Evolutionary conservation across 2,113 vertebrate species (phyloP).

Genomic region (Leuciscus idus): DNA sequence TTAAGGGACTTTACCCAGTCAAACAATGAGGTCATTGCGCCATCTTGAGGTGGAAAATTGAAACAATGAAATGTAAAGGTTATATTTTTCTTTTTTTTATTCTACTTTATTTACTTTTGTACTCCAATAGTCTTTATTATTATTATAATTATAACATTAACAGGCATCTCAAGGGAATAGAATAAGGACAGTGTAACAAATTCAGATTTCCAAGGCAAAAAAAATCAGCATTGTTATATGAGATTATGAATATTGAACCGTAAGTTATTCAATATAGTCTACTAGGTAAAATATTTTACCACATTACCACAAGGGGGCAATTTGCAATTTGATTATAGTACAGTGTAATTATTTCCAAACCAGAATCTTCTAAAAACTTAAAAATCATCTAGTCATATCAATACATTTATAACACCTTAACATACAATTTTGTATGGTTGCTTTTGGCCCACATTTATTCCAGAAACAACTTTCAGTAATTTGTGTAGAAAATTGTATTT

Average conservation of each 20-base stretch:
- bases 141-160: not conserved
- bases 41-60: conserved; percentile 44
- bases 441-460: not conserved
- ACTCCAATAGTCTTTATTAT: too few species aligned
- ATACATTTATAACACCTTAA: not conserved
- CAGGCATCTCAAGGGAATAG: not conserved
- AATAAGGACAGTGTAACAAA: not conserved
- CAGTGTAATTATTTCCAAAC: not conserved
- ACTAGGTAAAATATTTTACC: not conserved
- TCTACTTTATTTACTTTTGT: not conserved
- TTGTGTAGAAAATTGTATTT: not conserved
- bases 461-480: not conserved
- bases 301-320: conserved; percentile 40
- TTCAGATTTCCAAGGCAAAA: not conserved
- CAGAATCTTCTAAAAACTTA: too few species aligned
- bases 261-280: not conserved
- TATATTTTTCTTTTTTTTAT: not conserved
- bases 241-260: not conserved
- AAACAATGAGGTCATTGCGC: conserved; percentile 39
- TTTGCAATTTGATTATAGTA: not conserved
- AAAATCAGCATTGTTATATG: not conserved
- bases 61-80: not conserved
- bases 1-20: not conserved
- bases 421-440: not conserved
- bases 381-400: too few species aligned